A percentile compares a stretch with the other conserved stretches of the same genome.
Conservation (phyloP, 1,140 invertebrate species). For the Bombus confusus region DNA sequence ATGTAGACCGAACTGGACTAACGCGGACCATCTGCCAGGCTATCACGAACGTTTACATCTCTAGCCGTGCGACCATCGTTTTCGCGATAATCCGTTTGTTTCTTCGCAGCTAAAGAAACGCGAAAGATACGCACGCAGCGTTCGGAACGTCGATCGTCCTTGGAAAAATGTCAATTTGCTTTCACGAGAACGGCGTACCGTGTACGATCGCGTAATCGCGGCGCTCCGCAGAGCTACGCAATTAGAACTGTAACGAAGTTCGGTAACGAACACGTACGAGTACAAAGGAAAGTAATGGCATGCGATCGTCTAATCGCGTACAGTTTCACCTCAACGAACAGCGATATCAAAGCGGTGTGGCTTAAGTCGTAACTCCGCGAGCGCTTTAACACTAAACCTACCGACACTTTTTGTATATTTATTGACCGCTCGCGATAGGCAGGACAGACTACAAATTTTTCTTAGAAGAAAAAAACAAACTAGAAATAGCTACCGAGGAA, state of each 20-base stretch:
- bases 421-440: no score
- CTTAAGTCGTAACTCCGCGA: background rate
- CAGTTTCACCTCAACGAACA: background rate
- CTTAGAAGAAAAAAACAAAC: no score
- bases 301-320: background rate
- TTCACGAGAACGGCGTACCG: background rate
- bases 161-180: constrained; percentile 18
- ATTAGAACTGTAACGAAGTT: background rate
- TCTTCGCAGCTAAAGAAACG: background rate
- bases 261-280: background rate
- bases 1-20: background rate
- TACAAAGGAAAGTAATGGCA: background rate
- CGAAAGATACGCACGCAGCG: no score
- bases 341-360: no score
- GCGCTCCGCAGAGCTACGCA: background rate
- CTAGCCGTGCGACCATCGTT: no score
- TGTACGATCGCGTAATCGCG: background rate
- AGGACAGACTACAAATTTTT: no score
- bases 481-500: no score
- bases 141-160: background rate
- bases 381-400: no score
- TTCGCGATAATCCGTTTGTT: no score
- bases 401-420: no score
- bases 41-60: background rate
- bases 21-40: background rate